Percentiles rank a stretch among this genome's conserved stretches.
phyloP scores from a whole-genome alignment of 2,797 vertebrate genomes.

The Hydrocynus forskahlii region DNA sequence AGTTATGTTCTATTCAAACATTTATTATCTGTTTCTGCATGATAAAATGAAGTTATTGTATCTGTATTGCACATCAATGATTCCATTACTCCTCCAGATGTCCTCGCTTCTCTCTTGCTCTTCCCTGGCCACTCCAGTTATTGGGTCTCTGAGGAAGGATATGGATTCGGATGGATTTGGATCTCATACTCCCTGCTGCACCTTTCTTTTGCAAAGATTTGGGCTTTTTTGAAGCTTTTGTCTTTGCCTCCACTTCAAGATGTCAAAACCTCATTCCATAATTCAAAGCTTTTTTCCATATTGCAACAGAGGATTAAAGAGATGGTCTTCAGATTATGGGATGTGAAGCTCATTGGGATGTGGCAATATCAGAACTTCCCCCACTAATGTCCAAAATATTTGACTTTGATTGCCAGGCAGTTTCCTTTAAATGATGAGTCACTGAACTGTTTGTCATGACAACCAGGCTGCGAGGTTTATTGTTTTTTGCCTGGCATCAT shows the following conservation, averaged over 20 bases:
- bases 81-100: constrained; percentile 41
- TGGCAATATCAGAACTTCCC: constrained; percentile 45
- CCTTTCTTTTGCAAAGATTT: not conserved
- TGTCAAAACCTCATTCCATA: not conserved
- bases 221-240: not conserved
- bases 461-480: constrained; percentile 13
- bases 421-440: constrained; percentile 46
- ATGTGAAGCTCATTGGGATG: constrained; percentile 31
- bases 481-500: constrained; percentile 21
- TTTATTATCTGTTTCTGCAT: constrained; percentile 25
- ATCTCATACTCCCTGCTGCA: not conserved
- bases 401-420: constrained; percentile 12
- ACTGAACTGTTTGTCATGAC: constrained; percentile 29
- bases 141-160: not conserved
- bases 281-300: constrained; percentile 12
- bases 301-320: constrained; percentile 23
- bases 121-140: constrained; percentile 1
- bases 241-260: not conserved
- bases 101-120: not conserved
- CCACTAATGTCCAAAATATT: constrained; percentile 7
- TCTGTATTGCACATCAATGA: constrained; percentile 22
- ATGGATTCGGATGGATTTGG: not conserved
- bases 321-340: not conserved
- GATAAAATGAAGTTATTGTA: constrained; percentile 45
- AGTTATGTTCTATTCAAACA: constrained; percentile 19